These are phyloP conservation scores for Boloria euphrosyne DNA, from an alignment of 2,888 invertebrate genomes.

Conservation along the genomic window DNA sequence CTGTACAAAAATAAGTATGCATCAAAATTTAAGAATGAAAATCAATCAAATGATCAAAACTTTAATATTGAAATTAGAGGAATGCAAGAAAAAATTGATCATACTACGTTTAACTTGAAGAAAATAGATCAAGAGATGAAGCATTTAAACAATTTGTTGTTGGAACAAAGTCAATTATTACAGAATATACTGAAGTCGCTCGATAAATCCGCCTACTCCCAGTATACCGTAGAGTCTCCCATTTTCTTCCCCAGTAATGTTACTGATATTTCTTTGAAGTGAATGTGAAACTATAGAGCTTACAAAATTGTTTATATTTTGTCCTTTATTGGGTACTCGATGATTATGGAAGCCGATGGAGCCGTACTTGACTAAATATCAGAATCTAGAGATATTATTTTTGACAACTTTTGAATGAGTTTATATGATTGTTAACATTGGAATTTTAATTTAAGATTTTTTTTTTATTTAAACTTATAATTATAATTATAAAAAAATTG, in stretches of 20 bases:
- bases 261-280: constrained; percentile 49
- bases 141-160: constrained; percentile 82
- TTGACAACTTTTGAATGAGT: too few species aligned
- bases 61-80: constrained; percentile 83
- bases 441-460: too few species aligned
- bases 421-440: too few species aligned
- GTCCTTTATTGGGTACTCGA: too few species aligned
- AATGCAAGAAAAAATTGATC: constrained; percentile 86
- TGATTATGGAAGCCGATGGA: too few species aligned
- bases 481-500: too few species aligned
- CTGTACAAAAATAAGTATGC: constrained; percentile 82
- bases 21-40: constrained; percentile 84
- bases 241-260: constrained; percentile 59
- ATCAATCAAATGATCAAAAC: constrained; percentile 65
- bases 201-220: constrained; percentile 49
- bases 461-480: too few species aligned
- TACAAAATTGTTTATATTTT: not conserved
- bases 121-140: constrained; percentile 86
- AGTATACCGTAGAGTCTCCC: constrained; percentile 60
- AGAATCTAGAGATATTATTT: too few species aligned
- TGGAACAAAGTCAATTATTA: constrained; percentile 69
- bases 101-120: constrained; percentile 86
- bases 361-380: too few species aligned
- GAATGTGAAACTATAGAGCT: not conserved
- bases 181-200: constrained; percentile 64